phyloP scores from a whole-genome alignment of 1,140 invertebrate species.

The Ceratoteleas bidentatus region DNA sequence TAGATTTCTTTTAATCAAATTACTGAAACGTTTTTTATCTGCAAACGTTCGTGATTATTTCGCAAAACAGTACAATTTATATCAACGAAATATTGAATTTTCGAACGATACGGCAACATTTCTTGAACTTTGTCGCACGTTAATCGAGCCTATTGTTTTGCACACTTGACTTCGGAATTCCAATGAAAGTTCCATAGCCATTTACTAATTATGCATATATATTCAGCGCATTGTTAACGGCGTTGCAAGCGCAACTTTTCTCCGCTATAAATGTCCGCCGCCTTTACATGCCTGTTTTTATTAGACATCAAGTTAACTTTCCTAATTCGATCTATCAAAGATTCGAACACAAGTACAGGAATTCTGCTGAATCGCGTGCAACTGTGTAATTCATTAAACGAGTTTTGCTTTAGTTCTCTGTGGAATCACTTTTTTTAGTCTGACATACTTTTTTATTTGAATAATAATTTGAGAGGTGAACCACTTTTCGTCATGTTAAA shows the following conservation, averaged over 20 bases:
- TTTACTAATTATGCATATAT: conserved; percentile 53
- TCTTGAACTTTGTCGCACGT: conserved; percentile 49
- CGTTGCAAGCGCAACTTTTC: conserved; percentile 29
- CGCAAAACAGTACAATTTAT: not conserved
- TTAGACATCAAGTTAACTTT: conserved; percentile 16
- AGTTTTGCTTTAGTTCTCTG: not conserved
- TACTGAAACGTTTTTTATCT: too few relatives aligned
- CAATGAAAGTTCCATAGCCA: conserved; percentile 35
- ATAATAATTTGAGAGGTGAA: too few relatives aligned
- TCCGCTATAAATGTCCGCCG: conserved; percentile 24
- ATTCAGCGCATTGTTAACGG: conserved; percentile 41
- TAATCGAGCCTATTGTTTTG: conserved; percentile 48
- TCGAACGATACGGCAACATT: conserved; percentile 28
- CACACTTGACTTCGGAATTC: conserved; percentile 26
- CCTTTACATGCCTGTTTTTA: conserved; percentile 31
- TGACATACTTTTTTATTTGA: too few relatives aligned
- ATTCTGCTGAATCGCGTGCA: not conserved
- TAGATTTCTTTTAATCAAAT: too few relatives aligned
- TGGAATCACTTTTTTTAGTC: too few relatives aligned
- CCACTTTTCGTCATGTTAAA: too few relatives aligned
- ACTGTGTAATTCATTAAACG: conserved; percentile 9
- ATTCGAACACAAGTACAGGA: conserved; percentile 6
- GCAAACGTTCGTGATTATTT: too few relatives aligned
- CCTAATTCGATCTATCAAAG: conserved; percentile 34
- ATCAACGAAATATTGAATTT: conserved; percentile 20